Evolutionary conservation across 2,113 vertebrate genomes (phyloP).

Genomic region (Coptodon rendalli): DNA sequence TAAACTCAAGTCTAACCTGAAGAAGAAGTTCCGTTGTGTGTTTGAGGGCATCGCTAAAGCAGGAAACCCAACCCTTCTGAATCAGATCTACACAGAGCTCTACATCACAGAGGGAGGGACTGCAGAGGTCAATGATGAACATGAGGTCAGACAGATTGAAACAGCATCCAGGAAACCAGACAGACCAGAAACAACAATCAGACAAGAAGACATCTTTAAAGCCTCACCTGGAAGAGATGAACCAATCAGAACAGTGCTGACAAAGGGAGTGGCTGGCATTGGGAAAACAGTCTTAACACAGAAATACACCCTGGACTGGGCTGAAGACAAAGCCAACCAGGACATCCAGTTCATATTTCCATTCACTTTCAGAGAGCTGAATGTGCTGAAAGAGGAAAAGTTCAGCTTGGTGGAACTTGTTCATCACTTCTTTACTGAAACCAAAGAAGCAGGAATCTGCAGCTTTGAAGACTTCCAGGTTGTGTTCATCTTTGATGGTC

Average conservation of each 20-base stretch:
- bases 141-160: too few relatives aligned
- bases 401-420: not conserved
- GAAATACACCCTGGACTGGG: too few relatives aligned
- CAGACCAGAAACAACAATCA: too few relatives aligned
- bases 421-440: not conserved
- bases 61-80: not conserved
- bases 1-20: too few relatives aligned
- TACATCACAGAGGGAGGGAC: conserved; percentile 47
- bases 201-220: too few relatives aligned
- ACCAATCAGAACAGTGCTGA: too few relatives aligned
- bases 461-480: not conserved
- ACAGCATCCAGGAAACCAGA: too few relatives aligned
- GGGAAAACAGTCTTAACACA: too few relatives aligned
- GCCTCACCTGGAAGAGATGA: too few relatives aligned
- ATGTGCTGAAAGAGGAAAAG: not conserved
- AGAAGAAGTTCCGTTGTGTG: not conserved
- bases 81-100: conserved; percentile 56
- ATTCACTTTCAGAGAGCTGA: not conserved
- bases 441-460: not conserved
- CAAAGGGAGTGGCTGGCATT: too few relatives aligned
- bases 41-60: not conserved
- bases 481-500: not conserved
- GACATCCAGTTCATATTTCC: not conserved
- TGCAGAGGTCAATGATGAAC: not conserved
- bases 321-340: too few relatives aligned